Conservation (phyloP, 2,888 invertebrate species). For the Carterocephalus palaemon region DNA sequence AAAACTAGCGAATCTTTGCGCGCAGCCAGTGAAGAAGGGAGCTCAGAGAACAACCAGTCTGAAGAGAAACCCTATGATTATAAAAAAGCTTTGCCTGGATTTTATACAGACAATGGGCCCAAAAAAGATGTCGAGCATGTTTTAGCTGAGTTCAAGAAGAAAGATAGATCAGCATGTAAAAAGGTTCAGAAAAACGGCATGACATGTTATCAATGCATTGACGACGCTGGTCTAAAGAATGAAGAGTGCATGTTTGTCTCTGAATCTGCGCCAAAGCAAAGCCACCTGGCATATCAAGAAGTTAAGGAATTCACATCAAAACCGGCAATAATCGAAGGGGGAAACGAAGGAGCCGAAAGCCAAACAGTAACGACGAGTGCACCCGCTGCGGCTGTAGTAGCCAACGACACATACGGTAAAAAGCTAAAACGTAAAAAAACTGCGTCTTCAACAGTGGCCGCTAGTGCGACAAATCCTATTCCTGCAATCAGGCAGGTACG, state of each 20-base stretch:
- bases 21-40: conserved; percentile 50
- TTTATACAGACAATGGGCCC: conserved; percentile 74
- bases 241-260: conserved; percentile 89
- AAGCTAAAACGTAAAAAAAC: conserved; percentile 68
- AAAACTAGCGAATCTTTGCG: conserved; percentile 61
- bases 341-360: conserved; percentile 62
- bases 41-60: conserved; percentile 58
- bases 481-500: conserved; percentile 33
- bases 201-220: conserved; percentile 87
- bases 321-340: conserved; percentile 55
- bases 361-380: conserved; percentile 61
- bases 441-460: conserved; percentile 41
- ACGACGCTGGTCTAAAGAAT: conserved; percentile 83
- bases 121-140: conserved; percentile 85
- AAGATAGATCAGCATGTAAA: conserved; percentile 85
- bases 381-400: conserved; percentile 53
- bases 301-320: conserved; percentile 79
- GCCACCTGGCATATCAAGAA: conserved; percentile 83
- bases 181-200: conserved; percentile 85
- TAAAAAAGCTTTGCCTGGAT: conserved; percentile 68
- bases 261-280: conserved; percentile 82
- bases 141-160: conserved; percentile 84
- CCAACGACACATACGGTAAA: conserved; percentile 56
- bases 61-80: conserved; percentile 64
- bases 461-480: conserved; percentile 48